Evolutionary conservation across 2,113 vertebrate species (phyloP), one percentile per base, ranked within the genome.

Genomic region (Meriones unguiculatus): DNA sequence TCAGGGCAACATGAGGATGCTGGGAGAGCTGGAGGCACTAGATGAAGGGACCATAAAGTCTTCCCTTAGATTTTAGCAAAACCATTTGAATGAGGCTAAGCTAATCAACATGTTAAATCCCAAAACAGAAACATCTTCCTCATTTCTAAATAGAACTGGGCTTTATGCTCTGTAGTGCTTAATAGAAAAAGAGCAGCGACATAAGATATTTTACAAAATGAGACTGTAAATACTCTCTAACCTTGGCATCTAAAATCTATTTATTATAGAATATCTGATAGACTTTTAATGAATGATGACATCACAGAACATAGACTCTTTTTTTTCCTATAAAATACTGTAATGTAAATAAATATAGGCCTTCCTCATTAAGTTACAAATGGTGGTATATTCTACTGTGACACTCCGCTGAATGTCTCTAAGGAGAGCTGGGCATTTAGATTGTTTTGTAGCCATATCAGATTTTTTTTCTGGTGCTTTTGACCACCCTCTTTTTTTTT

Each of bases 141-240:
- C 80, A 14, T 82, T 18, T 90, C 57, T 88, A 85, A 70, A 50
- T 80, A 92, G 59, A 88, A 87, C 78, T 25, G 84, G 9, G 13
- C 4, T 15, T 75, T 30, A 62, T 76, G 46, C n/a, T 92, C 17
- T 32, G 25, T 69, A 59, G 57, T 67, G 46, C 14, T 90, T 92
- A 88, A 22, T 69, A 78, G 13, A 73, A 62, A 84, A 24, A 62
- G 78, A 24, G 1, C 57, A 15, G 59, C 15, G 69, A 41, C 57
- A 73, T 75, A 32, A 84, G 64, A 84, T 17, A 87, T 57, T 52
- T 64, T 62, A 84, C 20, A 69, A 94, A 80, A 28, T 67, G 20
- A 91, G 81, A 41, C n/a, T 84, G 77, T 64, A 94, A 75, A 90
- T 93, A 8, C 25, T 91, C 35, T 78, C 46, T 75, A 57, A 30